Percentiles rank a stretch among this genome's conserved stretches.
phyloP scores from a whole-genome alignment of 2,888 invertebrate species.

The Neria commutata region DNA sequence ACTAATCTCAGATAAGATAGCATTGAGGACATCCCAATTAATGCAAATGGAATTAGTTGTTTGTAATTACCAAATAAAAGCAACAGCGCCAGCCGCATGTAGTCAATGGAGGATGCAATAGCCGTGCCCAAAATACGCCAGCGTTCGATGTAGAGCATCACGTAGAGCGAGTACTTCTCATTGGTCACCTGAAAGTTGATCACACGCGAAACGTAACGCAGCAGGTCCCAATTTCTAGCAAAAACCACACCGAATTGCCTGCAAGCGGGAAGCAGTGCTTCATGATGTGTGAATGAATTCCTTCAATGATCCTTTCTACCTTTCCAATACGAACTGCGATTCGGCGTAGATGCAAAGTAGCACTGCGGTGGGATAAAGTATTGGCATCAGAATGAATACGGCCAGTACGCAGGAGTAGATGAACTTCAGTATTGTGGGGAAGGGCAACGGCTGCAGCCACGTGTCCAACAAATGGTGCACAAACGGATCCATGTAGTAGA shows the following conservation, averaged over 20 bases:
- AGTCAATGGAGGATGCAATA: conserved; percentile 49
- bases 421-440: conserved; percentile 50
- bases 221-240: conserved; percentile 34
- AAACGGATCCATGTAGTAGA: conserved; percentile 49
- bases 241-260: conserved; percentile 32
- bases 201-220: conserved; percentile 31
- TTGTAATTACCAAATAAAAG: conserved; percentile 30
- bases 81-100: conserved; percentile 46
- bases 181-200: conserved; percentile 39
- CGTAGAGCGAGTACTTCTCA: conserved; percentile 36
- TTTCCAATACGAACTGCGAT: conserved; percentile 42
- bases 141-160: conserved; percentile 45
- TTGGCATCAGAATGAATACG: conserved; percentile 33
- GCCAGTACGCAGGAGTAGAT: conserved; percentile 35
- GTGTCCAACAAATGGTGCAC: conserved; percentile 40
- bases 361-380: conserved; percentile 30
- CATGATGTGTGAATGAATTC: not conserved
- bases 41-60: no score
- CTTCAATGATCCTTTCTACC: conserved; percentile 16
- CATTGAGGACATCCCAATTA: no score
- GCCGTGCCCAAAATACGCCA: conserved; percentile 44
- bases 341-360: conserved; percentile 36
- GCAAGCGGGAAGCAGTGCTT: not conserved
- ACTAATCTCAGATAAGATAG: no score
- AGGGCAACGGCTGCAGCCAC: conserved; percentile 52